Base-by-base conservation (phyloP, 2,797 vertebrate genomes). In the Selene dorsalis region DNA sequence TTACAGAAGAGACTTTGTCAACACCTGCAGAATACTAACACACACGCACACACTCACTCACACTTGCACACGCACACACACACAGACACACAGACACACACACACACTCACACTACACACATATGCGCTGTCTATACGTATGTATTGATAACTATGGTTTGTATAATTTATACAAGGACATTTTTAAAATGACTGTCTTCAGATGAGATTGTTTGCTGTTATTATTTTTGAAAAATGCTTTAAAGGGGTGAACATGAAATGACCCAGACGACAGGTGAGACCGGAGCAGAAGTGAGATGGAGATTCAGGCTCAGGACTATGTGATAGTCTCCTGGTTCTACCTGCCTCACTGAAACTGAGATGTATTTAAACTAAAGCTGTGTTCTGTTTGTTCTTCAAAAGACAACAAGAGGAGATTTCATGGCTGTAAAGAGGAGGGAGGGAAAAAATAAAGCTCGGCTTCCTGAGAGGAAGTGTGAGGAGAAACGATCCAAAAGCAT, bases 141-240 rank as follows among this genome's bases (percentile, higher is more conserved):
- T 89, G 88, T 89, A 91, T 85, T 88, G 74, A 92, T 87, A 88
- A 91, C 84, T 89, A 89, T 93, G 83, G 81, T 94, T 94, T 95
- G 85, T 94, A 94, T 94, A 87, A 94, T 94, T 94, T 94, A 93
- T 94, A 93, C 83, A 82, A 91, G 85, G 86, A 92, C 86, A 92
- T 93, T 94, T 95, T 88, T 93, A 80, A 92, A 89, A 86, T 79
- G 80, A 87, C 65, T 67, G 55, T 89, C 83, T 79, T 86, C 22
- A 75, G 66, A 83, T 80, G 78, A 84, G 82, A 75, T 82, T 79
- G 83, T 92, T 92, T 92, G 85, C 86, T 90, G 84, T 93, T 91
- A 83, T 93, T 92, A 88, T 91, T 93, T 86, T 92, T 85, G 28
- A 92, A 88, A 87, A 86, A 89, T 87, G 84, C 92, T 94, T 94